Base-by-base conservation (phyloP, 2,113 vertebrate genomes). In the Gambusia affinis region DNA sequence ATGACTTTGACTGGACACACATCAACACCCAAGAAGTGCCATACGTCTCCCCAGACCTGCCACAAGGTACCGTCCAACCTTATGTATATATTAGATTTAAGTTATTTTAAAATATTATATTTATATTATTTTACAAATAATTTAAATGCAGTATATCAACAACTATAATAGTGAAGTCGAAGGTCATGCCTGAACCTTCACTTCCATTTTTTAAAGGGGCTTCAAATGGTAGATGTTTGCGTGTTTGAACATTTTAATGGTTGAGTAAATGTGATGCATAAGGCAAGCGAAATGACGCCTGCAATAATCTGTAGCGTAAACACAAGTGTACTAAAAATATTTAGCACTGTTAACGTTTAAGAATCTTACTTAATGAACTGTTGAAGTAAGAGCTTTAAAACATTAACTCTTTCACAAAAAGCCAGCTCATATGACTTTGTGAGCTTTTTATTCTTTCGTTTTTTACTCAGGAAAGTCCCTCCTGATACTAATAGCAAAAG, bases 1-100 rank as follows among this genome's bases (percentile, higher is more conserved):
- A 98, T 71, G 97, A 99, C 90, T 98, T 99, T 4, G 98, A 99
- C 88, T 99, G 98, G 98, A 96, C 95, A 0, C 97, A 98, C 35
- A 95, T 99, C 88, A 99, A 97, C 35, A 95, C 96, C 15, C 96
- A 97, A 85, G 97, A 99, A 65, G 95, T 96, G 78, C 96, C 96
- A 29, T 97, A 97, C 73, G 89, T 98, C 79, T 97, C 96, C 0
- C 94, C 96, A 0, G 95, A 97, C 70, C 96, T 99, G 92, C 98
- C 98, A 70, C 96, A 97, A 95, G 98, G 97, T 99, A 73, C 96
- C 93, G 84, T 44, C 0, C 4, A 4, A 44, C 11, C 17, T 42
- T n/a, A 5, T 3, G 35, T 37, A 42, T 42, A 12, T 4, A 42
- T 42, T 42, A 15, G 3, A 42, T 42, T 42, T 15, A 14, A 14